phyloP scores from a whole-genome alignment of 2,888 invertebrate species.

The Limnephilus marmoratus region DNA sequence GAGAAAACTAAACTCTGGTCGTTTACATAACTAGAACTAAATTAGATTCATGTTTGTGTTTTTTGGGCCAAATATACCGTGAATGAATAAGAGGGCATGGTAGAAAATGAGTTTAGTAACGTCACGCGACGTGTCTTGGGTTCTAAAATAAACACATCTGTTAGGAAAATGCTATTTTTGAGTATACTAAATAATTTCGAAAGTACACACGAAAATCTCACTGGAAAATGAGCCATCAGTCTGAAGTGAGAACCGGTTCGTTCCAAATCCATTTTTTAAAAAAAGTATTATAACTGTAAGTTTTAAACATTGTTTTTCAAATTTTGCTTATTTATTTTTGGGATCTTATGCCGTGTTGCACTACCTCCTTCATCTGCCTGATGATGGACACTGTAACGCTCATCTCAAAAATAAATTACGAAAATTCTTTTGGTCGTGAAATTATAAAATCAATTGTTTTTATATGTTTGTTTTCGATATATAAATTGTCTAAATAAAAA shows the following conservation, averaged over 20 bases:
- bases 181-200: background rate
- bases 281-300: background rate
- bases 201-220: background rate
- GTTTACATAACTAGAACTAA: background rate
- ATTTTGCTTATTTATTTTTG: too few relatives aligned
- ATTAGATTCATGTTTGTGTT: background rate
- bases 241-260: background rate
- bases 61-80: background rate
- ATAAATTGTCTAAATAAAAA: too few relatives aligned
- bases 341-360: too few relatives aligned
- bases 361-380: too few relatives aligned
- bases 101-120: background rate
- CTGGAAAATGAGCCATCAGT: background rate
- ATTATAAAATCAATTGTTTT: too few relatives aligned
- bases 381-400: too few relatives aligned
- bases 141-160: background rate
- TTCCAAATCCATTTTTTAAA: background rate
- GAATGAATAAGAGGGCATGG: background rate
- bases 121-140: background rate
- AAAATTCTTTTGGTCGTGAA: too few relatives aligned
- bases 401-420: too few relatives aligned
- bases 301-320: too few relatives aligned
- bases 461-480: too few relatives aligned
- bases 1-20: background rate
- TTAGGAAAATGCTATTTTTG: background rate